Evolutionary conservation across 2,797 vertebrate genomes (phyloP).

Genomic region (Typhlichthys subterraneus): DNA sequence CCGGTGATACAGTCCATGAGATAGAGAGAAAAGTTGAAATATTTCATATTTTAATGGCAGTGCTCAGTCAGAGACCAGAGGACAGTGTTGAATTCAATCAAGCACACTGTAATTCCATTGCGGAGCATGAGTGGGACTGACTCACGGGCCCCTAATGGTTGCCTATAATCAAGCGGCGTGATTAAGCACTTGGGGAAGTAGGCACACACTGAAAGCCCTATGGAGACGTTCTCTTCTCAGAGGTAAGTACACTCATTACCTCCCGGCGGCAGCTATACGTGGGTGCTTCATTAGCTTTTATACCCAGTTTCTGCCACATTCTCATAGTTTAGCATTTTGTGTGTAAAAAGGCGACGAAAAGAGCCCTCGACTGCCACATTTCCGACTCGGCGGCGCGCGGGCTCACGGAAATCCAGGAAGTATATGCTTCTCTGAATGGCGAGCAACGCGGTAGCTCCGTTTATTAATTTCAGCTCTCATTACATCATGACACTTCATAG

Average conservation of each 20-base stretch:
- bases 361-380: conserved; percentile 61
- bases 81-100: conserved; percentile 70
- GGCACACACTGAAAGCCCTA: conserved; percentile 69
- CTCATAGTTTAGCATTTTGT: conserved; percentile 61
- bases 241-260: conserved; percentile 75
- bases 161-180: conserved; percentile 75
- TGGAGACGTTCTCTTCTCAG: conserved; percentile 69
- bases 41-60: no score
- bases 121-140: conserved; percentile 68
- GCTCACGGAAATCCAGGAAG: conserved; percentile 23
- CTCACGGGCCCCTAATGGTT: conserved; percentile 71
- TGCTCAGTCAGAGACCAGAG: conserved; percentile 32
- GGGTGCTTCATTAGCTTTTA: conserved; percentile 77
- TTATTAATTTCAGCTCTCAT: conserved; percentile 15
- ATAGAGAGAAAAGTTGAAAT: no score
- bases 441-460: conserved; percentile 47
- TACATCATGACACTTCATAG: conserved; percentile 17
- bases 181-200: conserved; percentile 75
- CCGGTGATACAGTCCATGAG: no score
- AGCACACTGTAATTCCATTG: conserved; percentile 62
- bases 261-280: conserved; percentile 58
- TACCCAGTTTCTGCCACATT: conserved; percentile 60
- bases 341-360: conserved; percentile 54
- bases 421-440: conserved; percentile 35
- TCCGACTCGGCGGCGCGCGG: conserved; percentile 38